Conservation (phyloP, 2,888 invertebrate species). For the Eremobia ochroleuca region DNA sequence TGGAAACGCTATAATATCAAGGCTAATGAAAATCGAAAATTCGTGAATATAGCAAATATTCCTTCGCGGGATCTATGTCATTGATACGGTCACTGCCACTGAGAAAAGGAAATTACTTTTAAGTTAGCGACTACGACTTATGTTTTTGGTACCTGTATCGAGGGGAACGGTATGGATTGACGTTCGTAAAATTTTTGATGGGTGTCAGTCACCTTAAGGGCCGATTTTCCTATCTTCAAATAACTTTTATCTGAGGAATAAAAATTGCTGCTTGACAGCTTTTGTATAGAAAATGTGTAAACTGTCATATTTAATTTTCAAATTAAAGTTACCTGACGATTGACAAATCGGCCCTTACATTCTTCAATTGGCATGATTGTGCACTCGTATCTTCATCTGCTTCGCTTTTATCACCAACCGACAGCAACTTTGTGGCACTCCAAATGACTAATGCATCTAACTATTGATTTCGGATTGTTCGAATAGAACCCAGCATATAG, state of each 20-base stretch:
- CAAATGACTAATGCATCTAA: background rate
- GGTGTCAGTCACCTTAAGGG: background rate
- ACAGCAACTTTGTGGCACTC: background rate
- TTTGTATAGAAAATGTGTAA: background rate
- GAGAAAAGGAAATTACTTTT: slow-evolving; percentile 18
- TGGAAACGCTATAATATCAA: slow-evolving; percentile 26
- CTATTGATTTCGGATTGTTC: background rate
- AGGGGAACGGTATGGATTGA: no score
- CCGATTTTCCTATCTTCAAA: background rate
- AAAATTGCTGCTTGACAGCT: background rate
- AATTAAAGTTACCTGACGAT: background rate
- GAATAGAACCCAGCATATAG: background rate
- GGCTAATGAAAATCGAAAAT: slow-evolving; percentile 39
- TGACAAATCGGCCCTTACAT: background rate
- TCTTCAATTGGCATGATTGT: background rate
- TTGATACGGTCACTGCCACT: slow-evolving; percentile 38
- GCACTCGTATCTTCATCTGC: background rate
- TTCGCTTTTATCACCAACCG: background rate
- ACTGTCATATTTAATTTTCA: background rate
- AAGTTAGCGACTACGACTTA: slow-evolving; percentile 13
- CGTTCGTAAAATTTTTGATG: background rate
- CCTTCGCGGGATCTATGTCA: slow-evolving; percentile 36
- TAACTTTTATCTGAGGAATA: background rate
- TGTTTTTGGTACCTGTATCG: slow-evolving; percentile 8
- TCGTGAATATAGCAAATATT: slow-evolving; percentile 23